Percentiles rank a stretch among this genome's conserved stretches.
phyloP scores from a whole-genome alignment of 1,140 invertebrate species.

The Centruroides vittatus region DNA sequence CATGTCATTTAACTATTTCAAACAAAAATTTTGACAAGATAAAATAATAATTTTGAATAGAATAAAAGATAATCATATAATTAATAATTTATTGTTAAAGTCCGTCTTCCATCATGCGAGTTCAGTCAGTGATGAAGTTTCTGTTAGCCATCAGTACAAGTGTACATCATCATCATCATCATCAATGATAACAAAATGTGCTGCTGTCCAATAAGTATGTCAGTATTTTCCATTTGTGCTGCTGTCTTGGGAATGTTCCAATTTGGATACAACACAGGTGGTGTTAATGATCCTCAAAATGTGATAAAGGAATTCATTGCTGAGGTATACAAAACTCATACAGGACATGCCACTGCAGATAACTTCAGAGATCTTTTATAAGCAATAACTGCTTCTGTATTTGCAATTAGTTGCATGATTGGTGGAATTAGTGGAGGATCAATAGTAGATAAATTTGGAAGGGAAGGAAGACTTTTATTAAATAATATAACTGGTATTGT shows the following conservation, averaged over 20 bases:
- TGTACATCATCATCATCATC: no score
- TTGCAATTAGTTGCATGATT: slow-evolving; percentile 88
- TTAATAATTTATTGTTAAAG: no score
- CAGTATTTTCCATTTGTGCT: slow-evolving; percentile 78
- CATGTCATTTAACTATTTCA: no score
- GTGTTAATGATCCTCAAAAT: slow-evolving; percentile 85
- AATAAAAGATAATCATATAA: no score
- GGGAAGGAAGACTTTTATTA: slow-evolving; percentile 85
- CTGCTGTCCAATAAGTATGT: slow-evolving; percentile 48
- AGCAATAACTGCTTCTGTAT: slow-evolving; percentile 81
- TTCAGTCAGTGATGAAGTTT: no score
- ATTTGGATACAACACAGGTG: slow-evolving; percentile 96
- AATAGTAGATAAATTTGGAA: slow-evolving; percentile 78
- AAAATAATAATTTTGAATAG: no score
- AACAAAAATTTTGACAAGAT: no score
- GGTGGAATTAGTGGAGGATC: slow-evolving; percentile 81
- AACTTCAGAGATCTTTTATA: slow-evolving; percentile 56
- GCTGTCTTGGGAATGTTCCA: slow-evolving; percentile 93
- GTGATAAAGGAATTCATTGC: slow-evolving; percentile 80
- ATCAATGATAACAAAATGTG: no score
- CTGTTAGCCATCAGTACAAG: no score
- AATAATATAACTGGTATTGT: slow-evolving; percentile 89
- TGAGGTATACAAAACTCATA: slow-evolving; percentile 60
- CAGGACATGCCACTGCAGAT: slow-evolving; percentile 50
- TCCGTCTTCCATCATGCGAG: no score